These are phyloP conservation scores for Synaphobranchus kaupii DNA, from an alignment of 2,797 vertebrate species.

Conservation along the genomic window DNA sequence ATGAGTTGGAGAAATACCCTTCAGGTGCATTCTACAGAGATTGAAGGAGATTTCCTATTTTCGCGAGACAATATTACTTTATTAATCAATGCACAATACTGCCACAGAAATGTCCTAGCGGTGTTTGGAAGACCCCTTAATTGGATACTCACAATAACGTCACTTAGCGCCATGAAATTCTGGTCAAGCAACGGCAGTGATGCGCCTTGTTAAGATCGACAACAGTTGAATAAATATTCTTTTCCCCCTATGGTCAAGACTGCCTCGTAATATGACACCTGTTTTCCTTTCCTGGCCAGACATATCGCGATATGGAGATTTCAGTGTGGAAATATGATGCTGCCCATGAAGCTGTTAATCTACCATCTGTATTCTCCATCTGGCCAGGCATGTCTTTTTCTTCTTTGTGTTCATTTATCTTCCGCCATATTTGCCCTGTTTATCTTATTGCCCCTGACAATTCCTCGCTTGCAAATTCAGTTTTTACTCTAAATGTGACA, in stretches of 20 bases:
- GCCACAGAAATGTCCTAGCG: background rate
- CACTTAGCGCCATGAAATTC: background rate
- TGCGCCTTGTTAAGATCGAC: background rate
- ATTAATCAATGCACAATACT: background rate
- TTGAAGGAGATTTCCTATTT: background rate
- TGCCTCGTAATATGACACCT: background rate
- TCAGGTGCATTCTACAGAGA: background rate
- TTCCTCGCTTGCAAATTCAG: background rate
- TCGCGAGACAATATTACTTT: slow-evolving; percentile 15
- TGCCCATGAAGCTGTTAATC: slow-evolving; percentile 20
- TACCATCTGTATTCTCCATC: background rate
- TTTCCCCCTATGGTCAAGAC: background rate
- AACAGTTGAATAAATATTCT: background rate
- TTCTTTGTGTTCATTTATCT: too few relatives aligned
- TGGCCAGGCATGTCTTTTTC: background rate
- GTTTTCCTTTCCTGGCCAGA: background rate
- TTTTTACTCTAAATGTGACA: background rate
- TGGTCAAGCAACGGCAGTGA: background rate
- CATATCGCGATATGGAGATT: slow-evolving; percentile 2
- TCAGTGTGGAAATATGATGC: slow-evolving; percentile 5
- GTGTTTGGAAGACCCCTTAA: background rate
- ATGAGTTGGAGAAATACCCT: too few relatives aligned
- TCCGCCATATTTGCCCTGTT: background rate
- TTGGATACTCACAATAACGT: background rate
- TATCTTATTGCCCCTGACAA: too few relatives aligned